phyloP scores from a whole-genome alignment of 2,888 invertebrate species.

The Ecdyonurus torrentis region DNA sequence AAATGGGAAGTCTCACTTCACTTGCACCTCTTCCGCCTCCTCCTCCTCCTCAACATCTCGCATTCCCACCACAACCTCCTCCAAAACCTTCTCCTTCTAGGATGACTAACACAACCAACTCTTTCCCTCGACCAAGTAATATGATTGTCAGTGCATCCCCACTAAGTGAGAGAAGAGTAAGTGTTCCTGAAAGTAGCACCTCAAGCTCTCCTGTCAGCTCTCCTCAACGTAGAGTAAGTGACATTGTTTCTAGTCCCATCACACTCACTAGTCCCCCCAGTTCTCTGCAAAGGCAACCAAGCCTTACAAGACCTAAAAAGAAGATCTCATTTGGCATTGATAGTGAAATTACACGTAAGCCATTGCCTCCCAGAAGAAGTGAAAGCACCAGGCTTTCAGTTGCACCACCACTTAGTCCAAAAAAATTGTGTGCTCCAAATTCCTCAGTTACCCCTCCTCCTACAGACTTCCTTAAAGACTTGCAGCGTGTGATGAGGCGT shows the following conservation, averaged over 20 bases:
- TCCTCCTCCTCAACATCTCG: constrained; percentile 19
- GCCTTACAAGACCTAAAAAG: neutral
- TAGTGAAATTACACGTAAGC: neutral
- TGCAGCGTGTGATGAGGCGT: constrained; percentile 82
- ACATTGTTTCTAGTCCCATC: neutral
- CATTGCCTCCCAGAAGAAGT: constrained; percentile 42
- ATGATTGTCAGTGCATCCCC: neutral
- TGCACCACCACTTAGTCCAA: constrained; percentile 48
- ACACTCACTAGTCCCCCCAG: neutral
- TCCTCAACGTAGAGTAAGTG: neutral
- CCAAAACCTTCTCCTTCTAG: constrained; percentile 24
- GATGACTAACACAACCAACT: too few species aligned
- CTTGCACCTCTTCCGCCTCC: constrained; percentile 13
- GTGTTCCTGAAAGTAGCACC: neutral
- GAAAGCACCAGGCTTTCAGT: constrained; percentile 55
- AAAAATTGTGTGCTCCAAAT: constrained; percentile 14
- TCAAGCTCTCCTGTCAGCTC: neutral
- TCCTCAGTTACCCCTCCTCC: constrained; percentile 22
- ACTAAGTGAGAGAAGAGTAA: neutral
- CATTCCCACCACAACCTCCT: constrained; percentile 50
- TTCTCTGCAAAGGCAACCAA: neutral
- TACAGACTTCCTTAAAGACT: constrained; percentile 65
- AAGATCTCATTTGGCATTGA: neutral
- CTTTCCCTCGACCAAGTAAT: neutral
- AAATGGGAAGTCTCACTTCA: neutral